Evolutionary conservation across 2,888 invertebrate species (phyloP).

Genomic region (Clivina fossor): DNA sequence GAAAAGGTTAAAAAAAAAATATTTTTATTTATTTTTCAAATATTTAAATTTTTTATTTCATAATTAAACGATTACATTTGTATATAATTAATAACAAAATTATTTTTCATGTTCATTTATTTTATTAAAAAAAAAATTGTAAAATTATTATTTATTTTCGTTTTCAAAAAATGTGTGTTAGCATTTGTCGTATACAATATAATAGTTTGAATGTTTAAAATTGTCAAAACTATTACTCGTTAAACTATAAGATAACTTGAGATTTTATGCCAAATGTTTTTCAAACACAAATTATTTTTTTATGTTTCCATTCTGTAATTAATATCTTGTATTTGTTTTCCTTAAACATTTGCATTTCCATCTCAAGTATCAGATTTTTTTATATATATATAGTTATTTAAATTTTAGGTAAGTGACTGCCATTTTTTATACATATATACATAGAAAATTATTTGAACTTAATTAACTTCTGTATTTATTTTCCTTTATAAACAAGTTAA

Average conservation of each 20-base stretch:
- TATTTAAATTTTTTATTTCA: too few relatives aligned
- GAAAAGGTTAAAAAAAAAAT: too few relatives aligned
- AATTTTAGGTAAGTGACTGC: constrained; percentile 30
- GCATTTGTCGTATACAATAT: too few relatives aligned
- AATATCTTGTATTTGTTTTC: constrained; percentile 14
- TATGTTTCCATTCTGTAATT: constrained; percentile 7
- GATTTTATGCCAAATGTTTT: constrained; percentile 25
- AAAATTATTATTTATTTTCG: too few relatives aligned
- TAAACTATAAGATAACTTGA: constrained; percentile 16
- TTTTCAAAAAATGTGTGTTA: too few relatives aligned
- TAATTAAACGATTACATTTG: too few relatives aligned
- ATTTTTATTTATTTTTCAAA: too few relatives aligned
- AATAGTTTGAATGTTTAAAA: too few relatives aligned
- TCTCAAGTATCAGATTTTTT: constrained; percentile 18
- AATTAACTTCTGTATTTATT: constrained; percentile 27
- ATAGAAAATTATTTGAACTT: constrained; percentile 22
- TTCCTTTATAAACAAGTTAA: constrained; percentile 11
- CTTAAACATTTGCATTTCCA: constrained; percentile 17
- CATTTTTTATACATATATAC: constrained; percentile 27
- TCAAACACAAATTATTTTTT: constrained; percentile 14
- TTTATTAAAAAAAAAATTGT: too few relatives aligned
- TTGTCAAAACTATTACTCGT: constrained; percentile 9
- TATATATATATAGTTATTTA: constrained; percentile 17
- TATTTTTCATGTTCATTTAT: too few relatives aligned
- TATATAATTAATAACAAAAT: too few relatives aligned